These are phyloP conservation scores for Zonotrichia leucophrys DNA, from an alignment of 2,113 vertebrate genomes.

Conservation along the genomic window DNA sequence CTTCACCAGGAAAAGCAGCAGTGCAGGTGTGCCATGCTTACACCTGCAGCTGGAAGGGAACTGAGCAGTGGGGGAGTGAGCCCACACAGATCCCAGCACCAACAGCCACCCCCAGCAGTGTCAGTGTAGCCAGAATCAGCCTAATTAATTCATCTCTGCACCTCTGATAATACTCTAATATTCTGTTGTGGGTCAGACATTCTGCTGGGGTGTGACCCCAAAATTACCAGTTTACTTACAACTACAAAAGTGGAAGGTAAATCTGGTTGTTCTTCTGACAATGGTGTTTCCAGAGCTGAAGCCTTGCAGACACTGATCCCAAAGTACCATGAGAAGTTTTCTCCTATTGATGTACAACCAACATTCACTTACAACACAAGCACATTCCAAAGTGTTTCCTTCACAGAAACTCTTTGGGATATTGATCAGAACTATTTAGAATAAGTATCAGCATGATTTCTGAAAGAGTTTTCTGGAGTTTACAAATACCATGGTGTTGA, in stretches of 20 bases:
- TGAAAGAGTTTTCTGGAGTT: background rate
- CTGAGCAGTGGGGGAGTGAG: background rate
- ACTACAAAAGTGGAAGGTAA: background rate
- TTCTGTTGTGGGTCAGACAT: background rate
- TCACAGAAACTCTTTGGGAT: background rate
- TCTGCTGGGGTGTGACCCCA: background rate
- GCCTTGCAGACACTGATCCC: background rate
- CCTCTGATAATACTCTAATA: background rate
- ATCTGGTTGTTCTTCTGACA: background rate
- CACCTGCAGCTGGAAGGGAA: background rate
- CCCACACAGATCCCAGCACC: background rate
- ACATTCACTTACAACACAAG: background rate
- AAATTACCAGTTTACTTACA: background rate
- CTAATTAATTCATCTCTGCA: background rate
- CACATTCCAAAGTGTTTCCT: background rate
- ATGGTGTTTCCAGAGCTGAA: background rate
- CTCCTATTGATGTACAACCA: background rate
- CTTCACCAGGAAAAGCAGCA: background rate
- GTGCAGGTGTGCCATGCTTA: background rate
- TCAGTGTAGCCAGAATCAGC: background rate
- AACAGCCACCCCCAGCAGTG: background rate
- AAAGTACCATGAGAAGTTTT: background rate
- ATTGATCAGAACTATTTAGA: background rate
- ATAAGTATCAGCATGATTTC: background rate
- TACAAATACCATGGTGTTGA: background rate